A percentile compares a stretch with the other conserved stretches of the same genome.
Conservation (phyloP, 2,113 vertebrate genomes). For the Bucco capensis region DNA sequence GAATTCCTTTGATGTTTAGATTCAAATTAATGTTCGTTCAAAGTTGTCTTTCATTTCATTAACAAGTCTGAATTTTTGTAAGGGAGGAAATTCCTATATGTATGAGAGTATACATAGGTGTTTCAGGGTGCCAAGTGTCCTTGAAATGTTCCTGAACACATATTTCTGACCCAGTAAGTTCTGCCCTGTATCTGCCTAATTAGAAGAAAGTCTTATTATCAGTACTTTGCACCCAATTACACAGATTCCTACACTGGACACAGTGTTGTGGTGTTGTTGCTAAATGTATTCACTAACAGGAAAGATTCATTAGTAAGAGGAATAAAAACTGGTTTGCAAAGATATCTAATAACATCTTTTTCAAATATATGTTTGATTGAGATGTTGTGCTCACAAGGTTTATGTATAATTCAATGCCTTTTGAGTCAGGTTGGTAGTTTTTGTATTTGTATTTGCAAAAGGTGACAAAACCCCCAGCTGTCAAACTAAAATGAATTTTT, state of each 20-base stretch:
- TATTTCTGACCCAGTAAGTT: neutral
- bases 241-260: neutral
- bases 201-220: conserved; percentile 9
- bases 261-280: neutral
- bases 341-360: neutral
- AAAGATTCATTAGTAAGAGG: neutral
- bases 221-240: conserved; percentile 8
- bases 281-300: neutral
- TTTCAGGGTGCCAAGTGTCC: neutral
- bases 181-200: neutral
- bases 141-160: neutral
- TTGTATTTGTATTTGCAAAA: neutral
- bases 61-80: neutral
- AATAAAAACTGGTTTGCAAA: neutral
- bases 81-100: neutral
- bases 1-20: neutral
- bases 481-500: neutral
- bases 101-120: neutral
- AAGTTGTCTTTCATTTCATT: neutral
- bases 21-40: neutral
- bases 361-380: neutral
- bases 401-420: neutral
- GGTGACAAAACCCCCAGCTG: neutral
- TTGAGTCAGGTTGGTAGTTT: neutral
- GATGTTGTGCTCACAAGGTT: neutral